Conservation (phyloP, 2,113 vertebrate genomes). For the Pseudorhombus dupliciocellatus region DNA sequence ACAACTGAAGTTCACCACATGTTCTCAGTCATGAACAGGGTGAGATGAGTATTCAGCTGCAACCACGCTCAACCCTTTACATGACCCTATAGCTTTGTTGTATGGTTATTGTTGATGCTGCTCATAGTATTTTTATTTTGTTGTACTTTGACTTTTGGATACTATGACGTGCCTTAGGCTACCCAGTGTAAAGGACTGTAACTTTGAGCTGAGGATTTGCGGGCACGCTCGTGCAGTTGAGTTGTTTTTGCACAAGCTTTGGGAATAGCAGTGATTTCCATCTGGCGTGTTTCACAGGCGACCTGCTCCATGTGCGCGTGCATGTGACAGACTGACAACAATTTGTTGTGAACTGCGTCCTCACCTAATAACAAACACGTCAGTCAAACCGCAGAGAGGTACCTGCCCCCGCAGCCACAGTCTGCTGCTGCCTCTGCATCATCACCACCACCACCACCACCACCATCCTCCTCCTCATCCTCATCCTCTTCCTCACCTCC, state of each 20-base stretch:
- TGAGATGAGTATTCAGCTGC: no score
- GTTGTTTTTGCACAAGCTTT: conserved; percentile 14
- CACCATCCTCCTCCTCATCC: conserved; percentile 39
- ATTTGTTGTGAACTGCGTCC: background rate
- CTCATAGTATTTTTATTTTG: no score
- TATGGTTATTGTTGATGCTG: no score
- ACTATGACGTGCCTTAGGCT: no score
- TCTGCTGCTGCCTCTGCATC: conserved; percentile 30
- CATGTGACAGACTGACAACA: conserved; percentile 14
- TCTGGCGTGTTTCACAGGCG: conserved; percentile 5
- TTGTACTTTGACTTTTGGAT: no score
- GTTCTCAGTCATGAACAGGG: no score
- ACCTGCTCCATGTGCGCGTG: conserved; percentile 43
- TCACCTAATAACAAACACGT: conserved; percentile 17
- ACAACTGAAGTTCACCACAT: no score
- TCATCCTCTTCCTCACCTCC: conserved; percentile 52
- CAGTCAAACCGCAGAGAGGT: conserved; percentile 36
- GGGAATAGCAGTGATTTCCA: conserved; percentile 31
- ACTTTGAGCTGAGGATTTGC: no score
- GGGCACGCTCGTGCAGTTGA: background rate
- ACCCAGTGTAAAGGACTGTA: no score
- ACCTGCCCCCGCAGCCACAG: background rate
- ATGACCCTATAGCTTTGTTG: no score
- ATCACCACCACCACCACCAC: no score
- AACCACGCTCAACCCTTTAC: no score